phyloP scores from a whole-genome alignment of 2,113 vertebrate species.

The Neomonachus schauinslandi region DNA sequence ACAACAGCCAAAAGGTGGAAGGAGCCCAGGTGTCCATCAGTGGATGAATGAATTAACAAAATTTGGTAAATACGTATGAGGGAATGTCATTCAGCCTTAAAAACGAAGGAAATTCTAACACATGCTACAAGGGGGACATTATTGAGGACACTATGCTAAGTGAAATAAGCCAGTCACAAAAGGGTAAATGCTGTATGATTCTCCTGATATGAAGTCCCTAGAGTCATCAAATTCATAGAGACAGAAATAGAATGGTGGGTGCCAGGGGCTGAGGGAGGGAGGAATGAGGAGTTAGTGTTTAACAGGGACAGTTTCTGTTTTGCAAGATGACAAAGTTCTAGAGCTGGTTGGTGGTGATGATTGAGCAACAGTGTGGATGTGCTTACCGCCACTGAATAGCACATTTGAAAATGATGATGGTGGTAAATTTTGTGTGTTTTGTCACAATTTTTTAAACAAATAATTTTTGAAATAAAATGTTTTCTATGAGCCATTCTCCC shows the following conservation, averaged over 20 bases:
- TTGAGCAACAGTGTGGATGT: not conserved
- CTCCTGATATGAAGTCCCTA: not conserved
- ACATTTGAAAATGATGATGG: not conserved
- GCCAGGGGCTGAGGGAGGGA: not conserved
- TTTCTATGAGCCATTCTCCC: not conserved
- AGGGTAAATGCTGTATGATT: not conserved
- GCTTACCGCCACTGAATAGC: not conserved
- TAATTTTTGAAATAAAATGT: too few species aligned
- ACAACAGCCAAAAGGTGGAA: not conserved
- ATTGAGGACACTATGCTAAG: not conserved
- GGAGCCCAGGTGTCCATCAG: not conserved
- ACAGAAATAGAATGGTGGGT: not conserved
- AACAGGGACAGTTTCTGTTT: not conserved
- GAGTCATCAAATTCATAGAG: not conserved
- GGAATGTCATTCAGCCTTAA: not conserved
- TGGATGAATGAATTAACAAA: not conserved
- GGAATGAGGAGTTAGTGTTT: not conserved
- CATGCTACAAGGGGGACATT: not conserved
- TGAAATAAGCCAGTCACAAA: not conserved
- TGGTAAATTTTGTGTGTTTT: too few species aligned
- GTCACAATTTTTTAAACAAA: too few species aligned
- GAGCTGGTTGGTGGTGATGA: not conserved
- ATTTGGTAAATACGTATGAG: not conserved
- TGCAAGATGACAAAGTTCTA: not conserved
- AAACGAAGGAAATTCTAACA: not conserved